Conservation (phyloP, 2,113 vertebrate genomes). For the Arothron firmamentum region DNA sequence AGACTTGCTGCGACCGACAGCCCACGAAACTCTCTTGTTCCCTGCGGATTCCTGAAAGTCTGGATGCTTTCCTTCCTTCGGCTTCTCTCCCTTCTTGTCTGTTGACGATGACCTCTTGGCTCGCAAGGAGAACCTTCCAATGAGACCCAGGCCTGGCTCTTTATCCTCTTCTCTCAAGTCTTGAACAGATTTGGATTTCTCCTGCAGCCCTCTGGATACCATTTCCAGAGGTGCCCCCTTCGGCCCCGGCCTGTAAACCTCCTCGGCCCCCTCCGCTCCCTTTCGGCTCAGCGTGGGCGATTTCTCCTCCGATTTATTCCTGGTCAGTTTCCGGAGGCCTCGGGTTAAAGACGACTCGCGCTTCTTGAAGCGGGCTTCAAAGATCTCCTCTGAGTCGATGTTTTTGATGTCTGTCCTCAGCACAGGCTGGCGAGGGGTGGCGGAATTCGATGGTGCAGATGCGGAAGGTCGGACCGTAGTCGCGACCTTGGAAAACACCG, state of each 20-base stretch:
- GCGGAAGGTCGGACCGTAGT: constrained; percentile 13
- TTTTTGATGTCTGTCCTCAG: constrained; percentile 80
- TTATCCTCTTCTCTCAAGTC: constrained; percentile 80
- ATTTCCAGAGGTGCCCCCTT: constrained; percentile 85
- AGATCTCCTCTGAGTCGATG: constrained; percentile 90
- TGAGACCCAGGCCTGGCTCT: constrained; percentile 75
- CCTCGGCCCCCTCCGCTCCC: constrained; percentile 77
- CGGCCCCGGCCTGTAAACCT: constrained; percentile 85
- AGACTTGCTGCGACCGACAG: constrained; percentile 73
- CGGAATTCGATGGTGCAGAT: constrained; percentile 33
- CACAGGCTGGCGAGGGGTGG: constrained; percentile 38
- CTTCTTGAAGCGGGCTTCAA: constrained; percentile 93
- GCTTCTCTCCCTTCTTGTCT: constrained; percentile 70
- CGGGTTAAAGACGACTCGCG: constrained; percentile 85
- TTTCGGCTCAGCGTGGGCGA: constrained; percentile 61
- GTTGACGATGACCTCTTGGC: constrained; percentile 70
- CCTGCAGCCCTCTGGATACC: constrained; percentile 60
- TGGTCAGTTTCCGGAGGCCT: constrained; percentile 82
- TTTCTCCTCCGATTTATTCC: constrained; percentile 86
- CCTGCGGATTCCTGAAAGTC: constrained; percentile 54
- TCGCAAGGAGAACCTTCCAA: constrained; percentile 84
- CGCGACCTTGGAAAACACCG: constrained; percentile 74
- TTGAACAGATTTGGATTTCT: constrained; percentile 88
- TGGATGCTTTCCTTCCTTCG: constrained; percentile 53
- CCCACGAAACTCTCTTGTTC: constrained; percentile 76